Evolutionary conservation across 2,797 vertebrate species (phyloP).

Genomic region (Sebastes melanostomus): DNA sequence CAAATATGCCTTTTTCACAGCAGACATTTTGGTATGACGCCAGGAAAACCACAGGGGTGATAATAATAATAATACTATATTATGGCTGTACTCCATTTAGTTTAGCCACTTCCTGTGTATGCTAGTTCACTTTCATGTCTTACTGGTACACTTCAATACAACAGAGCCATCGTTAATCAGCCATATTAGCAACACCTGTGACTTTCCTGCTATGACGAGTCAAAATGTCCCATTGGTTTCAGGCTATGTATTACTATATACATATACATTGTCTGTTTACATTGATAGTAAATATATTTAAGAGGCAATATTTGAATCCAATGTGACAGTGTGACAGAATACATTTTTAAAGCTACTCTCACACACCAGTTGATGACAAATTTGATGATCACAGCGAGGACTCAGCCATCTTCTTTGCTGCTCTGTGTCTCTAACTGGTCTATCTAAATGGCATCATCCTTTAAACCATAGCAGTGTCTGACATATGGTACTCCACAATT

Average conservation of each 20-base stretch:
- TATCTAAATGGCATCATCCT: not conserved
- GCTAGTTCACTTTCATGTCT: not conserved
- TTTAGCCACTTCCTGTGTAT: too few species aligned
- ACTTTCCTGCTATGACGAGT: not conserved
- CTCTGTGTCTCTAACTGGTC: not conserved
- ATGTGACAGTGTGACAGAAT: not conserved
- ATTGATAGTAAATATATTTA: not conserved
- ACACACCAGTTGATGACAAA: not conserved
- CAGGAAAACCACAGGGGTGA: not conserved
- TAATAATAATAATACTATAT: not conserved
- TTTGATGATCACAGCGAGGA: not conserved
- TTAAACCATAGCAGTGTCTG: not conserved
- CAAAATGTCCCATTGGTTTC: not conserved
- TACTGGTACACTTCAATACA: not conserved
- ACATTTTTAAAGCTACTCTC: not conserved
- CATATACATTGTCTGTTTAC: too few species aligned
- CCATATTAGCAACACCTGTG: not conserved
- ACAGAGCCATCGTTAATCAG: not conserved
- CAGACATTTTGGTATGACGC: not conserved
- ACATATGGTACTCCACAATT: not conserved
- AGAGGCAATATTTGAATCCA: not conserved
- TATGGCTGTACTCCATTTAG: not conserved
- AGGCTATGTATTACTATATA: too few species aligned
- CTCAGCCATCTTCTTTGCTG: not conserved
- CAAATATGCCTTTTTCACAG: not conserved